Evolutionary conservation across 2,113 vertebrate genomes (phyloP).

Genomic region (Corythoichthys haematopterus): DNA sequence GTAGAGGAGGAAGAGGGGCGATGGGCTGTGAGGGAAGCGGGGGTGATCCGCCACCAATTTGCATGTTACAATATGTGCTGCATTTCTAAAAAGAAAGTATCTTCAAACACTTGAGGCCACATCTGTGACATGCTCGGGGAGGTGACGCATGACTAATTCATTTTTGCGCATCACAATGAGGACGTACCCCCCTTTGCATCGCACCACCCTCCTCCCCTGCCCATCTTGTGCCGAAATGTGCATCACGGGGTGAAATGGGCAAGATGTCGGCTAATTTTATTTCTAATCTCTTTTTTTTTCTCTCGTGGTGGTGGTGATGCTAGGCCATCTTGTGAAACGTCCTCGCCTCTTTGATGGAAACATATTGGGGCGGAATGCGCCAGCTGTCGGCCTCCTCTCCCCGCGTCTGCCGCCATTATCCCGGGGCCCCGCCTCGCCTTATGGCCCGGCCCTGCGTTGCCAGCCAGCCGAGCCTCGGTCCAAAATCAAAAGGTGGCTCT

Average conservation of each 20-base stretch:
- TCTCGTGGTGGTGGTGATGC: constrained; percentile 77
- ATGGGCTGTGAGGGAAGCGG: too few relatives aligned
- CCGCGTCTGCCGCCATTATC: constrained; percentile 99
- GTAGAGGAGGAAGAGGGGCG: constrained; percentile 31
- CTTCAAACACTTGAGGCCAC: constrained; percentile 69
- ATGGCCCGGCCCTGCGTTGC: constrained; percentile 80
- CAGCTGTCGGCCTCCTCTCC: constrained; percentile 98
- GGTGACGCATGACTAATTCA: constrained; percentile 59
- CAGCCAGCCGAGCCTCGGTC: constrained; percentile 59
- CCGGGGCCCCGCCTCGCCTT: constrained; percentile 95
- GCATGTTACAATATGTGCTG: constrained; percentile 53
- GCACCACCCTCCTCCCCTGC: constrained; percentile 1
- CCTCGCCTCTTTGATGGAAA: constrained; percentile 97
- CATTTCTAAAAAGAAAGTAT: constrained; percentile 42
- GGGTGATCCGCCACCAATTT: too few relatives aligned
- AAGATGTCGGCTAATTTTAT: constrained; percentile 90
- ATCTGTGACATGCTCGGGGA: constrained; percentile 72
- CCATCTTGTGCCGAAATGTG: constrained; percentile 66
- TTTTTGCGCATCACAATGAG: constrained; percentile 9
- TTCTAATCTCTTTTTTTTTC: constrained; percentile 83
- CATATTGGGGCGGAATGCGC: constrained; percentile 98
- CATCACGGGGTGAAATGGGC: constrained; percentile 78
- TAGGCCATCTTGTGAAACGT: constrained; percentile 93
- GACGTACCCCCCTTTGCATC: background rate
- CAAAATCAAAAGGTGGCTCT: constrained; percentile 73